Evolutionary conservation across 1,140 invertebrate species (phyloP).

Genomic region (Octopus bimaculoides): DNA sequence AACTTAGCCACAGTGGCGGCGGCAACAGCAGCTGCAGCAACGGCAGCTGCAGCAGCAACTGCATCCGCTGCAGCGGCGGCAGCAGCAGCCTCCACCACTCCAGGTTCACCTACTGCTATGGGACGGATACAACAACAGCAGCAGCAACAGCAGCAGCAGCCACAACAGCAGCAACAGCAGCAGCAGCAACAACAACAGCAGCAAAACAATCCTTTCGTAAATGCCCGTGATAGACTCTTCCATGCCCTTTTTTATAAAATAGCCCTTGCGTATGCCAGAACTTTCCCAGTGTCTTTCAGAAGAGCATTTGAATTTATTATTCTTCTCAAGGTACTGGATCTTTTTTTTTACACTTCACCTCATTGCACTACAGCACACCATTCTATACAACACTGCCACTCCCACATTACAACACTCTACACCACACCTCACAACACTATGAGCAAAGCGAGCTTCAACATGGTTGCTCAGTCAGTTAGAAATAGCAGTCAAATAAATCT

Average conservation of each 20-base stretch:
- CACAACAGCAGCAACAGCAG: too few species aligned
- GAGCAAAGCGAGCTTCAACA: too few species aligned
- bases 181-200: slow-evolving; percentile 18
- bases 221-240: slow-evolving; percentile 87
- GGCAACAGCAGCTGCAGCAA: not conserved
- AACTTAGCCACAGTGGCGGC: slow-evolving; percentile 3
- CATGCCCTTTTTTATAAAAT: slow-evolving; percentile 91
- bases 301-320: slow-evolving; percentile 88
- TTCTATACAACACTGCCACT: not conserved
- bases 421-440: too few species aligned
- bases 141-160: slow-evolving; percentile 12
- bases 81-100: not conserved
- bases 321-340: slow-evolving; percentile 71
- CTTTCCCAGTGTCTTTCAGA: slow-evolving; percentile 81
- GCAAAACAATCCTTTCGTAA: slow-evolving; percentile 45
- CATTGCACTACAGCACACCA: not conserved
- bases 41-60: slow-evolving; percentile 10
- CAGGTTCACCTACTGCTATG: not conserved
- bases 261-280: slow-evolving; percentile 83
- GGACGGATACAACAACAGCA: slow-evolving; percentile 21
- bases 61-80: too few species aligned
- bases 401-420: too few species aligned
- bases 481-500: too few species aligned
- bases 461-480: too few species aligned
- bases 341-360: not conserved